Evolutionary conservation across 2,113 vertebrate genomes (phyloP).

Genomic region (Diadophis punctatus): DNA sequence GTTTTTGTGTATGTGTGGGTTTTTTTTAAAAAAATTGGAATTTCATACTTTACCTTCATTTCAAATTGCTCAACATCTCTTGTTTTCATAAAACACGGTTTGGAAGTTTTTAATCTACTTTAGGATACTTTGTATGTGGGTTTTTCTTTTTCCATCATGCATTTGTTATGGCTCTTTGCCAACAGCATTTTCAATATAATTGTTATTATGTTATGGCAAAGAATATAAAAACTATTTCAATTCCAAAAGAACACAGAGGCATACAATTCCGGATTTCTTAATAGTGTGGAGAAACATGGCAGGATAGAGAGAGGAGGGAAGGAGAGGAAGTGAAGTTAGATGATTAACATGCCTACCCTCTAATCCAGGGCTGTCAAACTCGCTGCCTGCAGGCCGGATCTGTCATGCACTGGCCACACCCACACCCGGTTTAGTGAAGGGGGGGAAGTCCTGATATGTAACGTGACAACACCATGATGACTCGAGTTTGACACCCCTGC

Average conservation of each 20-base stretch:
- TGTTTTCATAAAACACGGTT: not conserved
- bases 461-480: fast-evolving
- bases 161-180: not conserved
- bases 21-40: not conserved
- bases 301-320: not conserved
- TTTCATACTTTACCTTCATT: not conserved
- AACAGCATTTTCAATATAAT: not conserved
- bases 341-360: not conserved
- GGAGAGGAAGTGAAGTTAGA: not conserved
- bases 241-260: not conserved
- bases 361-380: too few relatives aligned
- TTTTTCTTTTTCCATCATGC: not conserved
- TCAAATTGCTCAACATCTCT: not conserved
- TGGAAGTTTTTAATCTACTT: not conserved
- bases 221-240: not conserved
- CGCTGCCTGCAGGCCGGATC: too few relatives aligned
- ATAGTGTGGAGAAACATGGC: not conserved
- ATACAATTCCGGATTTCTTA: not conserved
- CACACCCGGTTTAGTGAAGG: too few relatives aligned
- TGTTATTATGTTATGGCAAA: not conserved
- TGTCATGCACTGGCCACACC: too few relatives aligned
- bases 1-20: too few relatives aligned
- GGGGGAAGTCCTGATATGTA: fast-evolving
- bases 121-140: not conserved
- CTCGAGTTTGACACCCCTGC: too few relatives aligned